Evolutionary conservation across 2,113 vertebrate species (phyloP), one percentile per base, ranked within the genome.

Genomic region (Sphaerodactylus townsendi): DNA sequence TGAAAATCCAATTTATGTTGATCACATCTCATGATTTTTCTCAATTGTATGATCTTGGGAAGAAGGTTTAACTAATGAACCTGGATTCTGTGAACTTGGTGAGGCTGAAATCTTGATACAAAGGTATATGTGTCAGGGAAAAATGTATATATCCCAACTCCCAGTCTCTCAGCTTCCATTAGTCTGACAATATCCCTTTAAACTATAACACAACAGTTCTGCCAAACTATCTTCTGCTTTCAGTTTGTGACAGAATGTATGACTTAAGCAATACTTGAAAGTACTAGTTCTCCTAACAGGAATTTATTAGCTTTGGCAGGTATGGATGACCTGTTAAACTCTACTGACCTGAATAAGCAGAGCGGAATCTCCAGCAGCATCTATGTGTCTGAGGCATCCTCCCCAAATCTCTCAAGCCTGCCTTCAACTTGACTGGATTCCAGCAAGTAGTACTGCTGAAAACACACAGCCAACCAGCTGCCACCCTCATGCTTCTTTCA

Each of bases 261-360:
- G 82, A 77, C 82, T 93, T 77, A 88, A 86, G 41, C 82, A 81
- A 50, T 28, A 23, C 64, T 90, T 77, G 85, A 68, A 90, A 83
- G 71, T 70, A 81, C 77, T 81, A 82, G 74, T 33, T 87, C 79
- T 4, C 13, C 56, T 21, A 74, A 83, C 84, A 89, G 79, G 81
- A 88, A 91, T 91, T 86, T 90, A 90, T 87, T 79, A 75, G 62
- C 59, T 46, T 72, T 91, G 87, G 85, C 84, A 92, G 86, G 65
- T 92, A 4, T 84, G 84, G 86, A 87, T 79, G 71, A 90, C 88
- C 87, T 35, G 41, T 39, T 91, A 90, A 88, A 90, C 71, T 82
- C 80, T 65, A 82, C n/a, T 8, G 10, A 85, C 74, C 82, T 88
- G 84, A 86, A 33, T 65, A 93, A 87, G 53, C 1, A 88, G 25